Evolutionary conservation across 2,113 vertebrate genomes (phyloP), one percentile per base, ranked within the genome.

Genomic region (Suricata suricatta): DNA sequence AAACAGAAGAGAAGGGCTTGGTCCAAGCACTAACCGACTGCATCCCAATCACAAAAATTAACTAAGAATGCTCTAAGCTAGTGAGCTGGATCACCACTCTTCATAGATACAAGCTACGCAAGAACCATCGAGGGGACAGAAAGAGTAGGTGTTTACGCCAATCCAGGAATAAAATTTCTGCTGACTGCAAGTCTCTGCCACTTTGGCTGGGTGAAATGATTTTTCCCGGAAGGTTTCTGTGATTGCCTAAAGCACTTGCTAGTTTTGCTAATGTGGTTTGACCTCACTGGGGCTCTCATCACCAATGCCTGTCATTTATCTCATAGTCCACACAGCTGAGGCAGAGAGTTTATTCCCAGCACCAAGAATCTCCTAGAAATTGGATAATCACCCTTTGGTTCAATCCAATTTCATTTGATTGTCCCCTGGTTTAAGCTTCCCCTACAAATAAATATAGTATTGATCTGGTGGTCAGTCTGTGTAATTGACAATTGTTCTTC

Each of bases 261-360:
- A 21, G 63, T 57, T 97, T 96, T 89, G 90, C 88, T 97, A 90
- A 90, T 95, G 68, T 74, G 27, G 38, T 93, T 98, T 97, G 97
- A 96, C 89, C 90, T 96, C 92, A 69, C 54, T 84, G 47, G 74
- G 74, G 54, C 69, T 92, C 52, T 87, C 64, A 84, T 97, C 93
- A 96, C 69, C 89, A 92, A 95, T 80, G 60, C 41, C 68, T 96
- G 74, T 68, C 76, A 74, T 87, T 96, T 90, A 83, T 94, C 79
- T 95, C 86, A 72, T 74, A 52, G 66, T 79, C 84, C 50, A 82
- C 82, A 76, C 33, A 95, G 63, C 82, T 50, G 81, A 96, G 63
- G 87, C 69, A 57, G 87, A 90, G 44, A 93, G 74, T 84, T 82
- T 93, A 54, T 93, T 94, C 74, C 68, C 35, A 84, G 80, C 29